A percentile compares a stretch with the other conserved stretches of the same genome.
Conservation (phyloP, 1,140 invertebrate species). For the Helicoverpa armigera region DNA sequence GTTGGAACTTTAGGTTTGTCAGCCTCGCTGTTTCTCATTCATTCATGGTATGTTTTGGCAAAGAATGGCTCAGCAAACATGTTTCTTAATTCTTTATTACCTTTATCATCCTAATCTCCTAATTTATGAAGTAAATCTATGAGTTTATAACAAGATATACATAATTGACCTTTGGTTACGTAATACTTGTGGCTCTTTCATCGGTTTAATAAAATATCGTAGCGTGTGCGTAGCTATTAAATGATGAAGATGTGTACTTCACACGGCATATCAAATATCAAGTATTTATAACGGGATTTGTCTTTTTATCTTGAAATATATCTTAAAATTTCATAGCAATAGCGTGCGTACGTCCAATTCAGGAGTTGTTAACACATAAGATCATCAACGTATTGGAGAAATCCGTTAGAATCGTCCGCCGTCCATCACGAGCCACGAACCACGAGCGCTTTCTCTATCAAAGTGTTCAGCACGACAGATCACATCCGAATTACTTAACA, state of each 20-base stretch:
- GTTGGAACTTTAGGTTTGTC: neutral
- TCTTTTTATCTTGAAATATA: constrained; percentile 36
- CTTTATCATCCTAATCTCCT: too few relatives aligned
- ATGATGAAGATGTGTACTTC: neutral
- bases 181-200: too few relatives aligned
- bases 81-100: neutral
- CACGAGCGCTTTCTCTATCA: constrained; percentile 61
- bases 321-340: constrained; percentile 37
- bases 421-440: constrained; percentile 50
- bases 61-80: neutral
- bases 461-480: constrained; percentile 58
- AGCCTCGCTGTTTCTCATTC: constrained; percentile 15
- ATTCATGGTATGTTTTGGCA: constrained; percentile 19
- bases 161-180: too few relatives aligned
- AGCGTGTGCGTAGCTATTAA: constrained; percentile 23
- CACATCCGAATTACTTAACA: constrained; percentile 48
- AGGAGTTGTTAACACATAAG: constrained; percentile 49
- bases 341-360: constrained; percentile 56
- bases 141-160: too few relatives aligned
- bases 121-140: too few relatives aligned
- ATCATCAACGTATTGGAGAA: constrained; percentile 60
- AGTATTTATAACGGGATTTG: constrained; percentile 33
- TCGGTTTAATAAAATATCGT: neutral
- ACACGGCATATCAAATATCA: constrained; percentile 32
- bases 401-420: constrained; percentile 62